Evolutionary conservation across 2,113 vertebrate species (phyloP).

Genomic region (Dolichallabes microphthalmus): DNA sequence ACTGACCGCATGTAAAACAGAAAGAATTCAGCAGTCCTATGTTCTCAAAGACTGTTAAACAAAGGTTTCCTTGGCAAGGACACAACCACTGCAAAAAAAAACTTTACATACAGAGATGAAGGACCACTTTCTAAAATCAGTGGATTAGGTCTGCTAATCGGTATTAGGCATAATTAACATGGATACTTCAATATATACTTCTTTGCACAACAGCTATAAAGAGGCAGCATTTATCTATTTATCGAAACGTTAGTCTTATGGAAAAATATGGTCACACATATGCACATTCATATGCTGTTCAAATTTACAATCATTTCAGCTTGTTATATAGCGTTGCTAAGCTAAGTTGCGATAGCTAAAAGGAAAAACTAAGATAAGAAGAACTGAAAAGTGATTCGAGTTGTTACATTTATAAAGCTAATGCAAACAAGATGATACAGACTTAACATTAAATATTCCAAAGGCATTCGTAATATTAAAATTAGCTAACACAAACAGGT

Average conservation of each 20-base stretch:
- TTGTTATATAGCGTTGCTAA: background rate
- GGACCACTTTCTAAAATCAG: background rate
- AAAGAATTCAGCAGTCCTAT: slow-evolving; percentile 11
- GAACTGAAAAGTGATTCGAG: background rate
- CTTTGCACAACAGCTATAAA: background rate
- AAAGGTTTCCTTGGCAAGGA: slow-evolving; percentile 5
- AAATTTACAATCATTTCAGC: background rate
- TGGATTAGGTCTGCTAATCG: background rate
- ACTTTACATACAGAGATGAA: background rate
- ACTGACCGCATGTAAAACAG: slow-evolving; percentile 9
- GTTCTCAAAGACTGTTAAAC: slow-evolving; percentile 23
- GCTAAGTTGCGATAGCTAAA: no score
- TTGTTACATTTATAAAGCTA: background rate
- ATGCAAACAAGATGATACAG: background rate
- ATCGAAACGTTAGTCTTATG: background rate
- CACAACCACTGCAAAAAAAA: background rate
- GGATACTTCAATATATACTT: background rate
- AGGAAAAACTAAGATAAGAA: background rate
- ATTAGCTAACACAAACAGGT: background rate
- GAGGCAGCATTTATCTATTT: background rate
- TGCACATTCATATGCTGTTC: background rate
- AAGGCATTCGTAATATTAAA: background rate
- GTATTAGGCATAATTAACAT: background rate
- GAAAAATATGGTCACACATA: background rate
- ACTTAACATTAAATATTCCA: background rate